Percentiles rank a stretch among this genome's conserved stretches.
phyloP scores from a whole-genome alignment of 2,797 vertebrate species.

The Neosilurus hyrtlii region DNA sequence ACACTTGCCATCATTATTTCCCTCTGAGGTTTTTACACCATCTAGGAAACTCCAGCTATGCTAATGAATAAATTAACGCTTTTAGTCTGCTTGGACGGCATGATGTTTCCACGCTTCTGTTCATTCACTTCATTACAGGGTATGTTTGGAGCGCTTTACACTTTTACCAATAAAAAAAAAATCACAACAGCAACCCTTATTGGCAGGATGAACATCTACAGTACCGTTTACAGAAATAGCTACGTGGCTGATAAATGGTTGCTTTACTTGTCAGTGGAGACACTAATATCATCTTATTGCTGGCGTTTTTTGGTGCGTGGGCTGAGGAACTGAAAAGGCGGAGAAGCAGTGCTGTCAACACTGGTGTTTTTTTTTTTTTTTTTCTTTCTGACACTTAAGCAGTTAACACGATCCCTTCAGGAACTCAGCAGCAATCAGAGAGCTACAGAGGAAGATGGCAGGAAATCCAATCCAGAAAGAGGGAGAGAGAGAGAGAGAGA shows the following conservation, averaged over 20 bases:
- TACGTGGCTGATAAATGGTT: conserved; percentile 37
- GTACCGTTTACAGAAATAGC: not conserved
- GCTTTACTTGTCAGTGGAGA: conserved; percentile 42
- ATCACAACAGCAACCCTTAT: not conserved
- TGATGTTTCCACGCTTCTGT: not conserved
- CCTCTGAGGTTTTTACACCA: not conserved
- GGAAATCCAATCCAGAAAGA: conserved; percentile 39
- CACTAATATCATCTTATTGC: conserved; percentile 47
- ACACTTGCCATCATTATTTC: not conserved
- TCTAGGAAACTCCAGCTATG: not conserved
- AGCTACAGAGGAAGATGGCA: conserved; percentile 33
- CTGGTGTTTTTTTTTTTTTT: conserved; percentile 16
- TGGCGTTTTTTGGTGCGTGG: conserved; percentile 33
- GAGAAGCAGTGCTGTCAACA: conserved; percentile 43
- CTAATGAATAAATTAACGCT: not conserved
- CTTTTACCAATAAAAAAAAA: not conserved
- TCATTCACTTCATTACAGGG: conserved; percentile 8
- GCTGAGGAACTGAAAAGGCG: conserved; percentile 34
- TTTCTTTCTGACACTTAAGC: conserved; percentile 43
- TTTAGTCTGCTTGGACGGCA: not conserved
- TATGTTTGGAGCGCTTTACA: conserved; percentile 4
- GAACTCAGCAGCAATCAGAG: conserved; percentile 42
- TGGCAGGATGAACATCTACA: not conserved
- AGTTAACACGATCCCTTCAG: conserved; percentile 51
- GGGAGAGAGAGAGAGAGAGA: not conserved